phyloP scores from a whole-genome alignment of 2,888 invertebrate genomes.

The Luperina testacea region DNA sequence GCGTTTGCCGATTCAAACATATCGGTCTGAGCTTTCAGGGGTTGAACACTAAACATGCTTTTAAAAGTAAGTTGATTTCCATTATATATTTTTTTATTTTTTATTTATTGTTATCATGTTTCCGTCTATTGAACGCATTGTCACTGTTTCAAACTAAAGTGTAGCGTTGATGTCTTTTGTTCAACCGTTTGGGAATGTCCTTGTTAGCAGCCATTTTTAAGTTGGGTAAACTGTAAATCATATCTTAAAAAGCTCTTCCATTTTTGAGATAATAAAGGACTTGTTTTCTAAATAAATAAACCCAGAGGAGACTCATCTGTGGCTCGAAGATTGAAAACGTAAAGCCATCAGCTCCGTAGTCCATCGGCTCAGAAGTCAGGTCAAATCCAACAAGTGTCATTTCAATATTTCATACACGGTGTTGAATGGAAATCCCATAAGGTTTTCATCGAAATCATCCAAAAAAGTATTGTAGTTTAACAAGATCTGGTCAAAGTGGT shows the following conservation, averaged over 20 bases:
- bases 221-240: background rate
- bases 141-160: background rate
- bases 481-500: background rate
- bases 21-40: conserved; percentile 76
- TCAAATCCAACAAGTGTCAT: background rate
- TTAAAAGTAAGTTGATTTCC: conserved; percentile 79
- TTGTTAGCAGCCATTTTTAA: background rate
- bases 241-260: background rate
- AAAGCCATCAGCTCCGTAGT: background rate
- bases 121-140: background rate
- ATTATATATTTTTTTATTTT: background rate
- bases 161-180: conserved; percentile 19
- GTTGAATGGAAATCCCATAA: background rate
- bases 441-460: background rate
- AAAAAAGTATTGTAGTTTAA: background rate
- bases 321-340: background rate
- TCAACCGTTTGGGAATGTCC: background rate
- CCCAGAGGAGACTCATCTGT: background rate
- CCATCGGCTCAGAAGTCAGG: background rate
- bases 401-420: background rate
- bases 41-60: conserved; percentile 79
- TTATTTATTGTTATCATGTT: background rate
- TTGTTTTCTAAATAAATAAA: background rate
- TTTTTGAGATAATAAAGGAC: too few species aligned
- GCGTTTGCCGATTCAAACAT: conserved; percentile 70